These are phyloP conservation scores for Mimas tiliae DNA, from an alignment of 2,888 invertebrate species.

Conservation along the genomic window DNA sequence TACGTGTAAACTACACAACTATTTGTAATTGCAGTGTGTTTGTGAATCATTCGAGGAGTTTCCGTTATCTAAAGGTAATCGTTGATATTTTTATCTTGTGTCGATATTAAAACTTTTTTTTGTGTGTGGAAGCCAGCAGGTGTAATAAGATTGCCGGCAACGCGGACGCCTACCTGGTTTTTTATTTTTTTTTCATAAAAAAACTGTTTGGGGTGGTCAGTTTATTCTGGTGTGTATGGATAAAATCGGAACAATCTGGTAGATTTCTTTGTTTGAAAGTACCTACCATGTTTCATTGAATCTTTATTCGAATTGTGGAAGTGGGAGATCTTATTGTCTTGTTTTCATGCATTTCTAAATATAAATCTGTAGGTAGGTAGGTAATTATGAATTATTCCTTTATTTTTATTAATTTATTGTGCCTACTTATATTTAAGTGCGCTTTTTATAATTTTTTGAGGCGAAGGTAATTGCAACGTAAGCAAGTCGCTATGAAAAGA, in stretches of 20 bases:
- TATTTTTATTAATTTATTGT: too few species aligned
- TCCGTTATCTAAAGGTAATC: conserved; percentile 38
- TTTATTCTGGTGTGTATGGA: not conserved
- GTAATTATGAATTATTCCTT: too few species aligned
- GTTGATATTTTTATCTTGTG: conserved; percentile 30
- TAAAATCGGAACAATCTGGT: not conserved
- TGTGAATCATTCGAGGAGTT: conserved; percentile 46
- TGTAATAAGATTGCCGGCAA: conserved; percentile 15
- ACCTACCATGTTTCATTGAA: not conserved
- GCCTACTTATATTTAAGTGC: too few species aligned
- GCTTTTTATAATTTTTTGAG: too few species aligned
- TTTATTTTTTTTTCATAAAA: conserved; percentile 4
- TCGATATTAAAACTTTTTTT: conserved; percentile 18
- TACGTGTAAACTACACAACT: conserved; percentile 44
- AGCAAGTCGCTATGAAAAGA: too few species aligned
- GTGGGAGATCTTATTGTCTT: not conserved
- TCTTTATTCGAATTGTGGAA: not conserved
- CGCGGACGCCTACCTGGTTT: conserved; percentile 19
- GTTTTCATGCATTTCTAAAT: not conserved
- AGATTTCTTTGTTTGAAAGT: conserved; percentile 5
- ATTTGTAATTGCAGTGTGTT: conserved; percentile 48
- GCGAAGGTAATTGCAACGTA: too few species aligned
- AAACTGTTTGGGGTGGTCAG: conserved; percentile 19
- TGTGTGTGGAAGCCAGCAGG: conserved; percentile 17
- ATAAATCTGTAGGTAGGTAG: not conserved